Percentiles rank a stretch among this genome's conserved stretches.
Conservation (phyloP, 2,113 vertebrate genomes). For the Aptenodytes forsteri region DNA sequence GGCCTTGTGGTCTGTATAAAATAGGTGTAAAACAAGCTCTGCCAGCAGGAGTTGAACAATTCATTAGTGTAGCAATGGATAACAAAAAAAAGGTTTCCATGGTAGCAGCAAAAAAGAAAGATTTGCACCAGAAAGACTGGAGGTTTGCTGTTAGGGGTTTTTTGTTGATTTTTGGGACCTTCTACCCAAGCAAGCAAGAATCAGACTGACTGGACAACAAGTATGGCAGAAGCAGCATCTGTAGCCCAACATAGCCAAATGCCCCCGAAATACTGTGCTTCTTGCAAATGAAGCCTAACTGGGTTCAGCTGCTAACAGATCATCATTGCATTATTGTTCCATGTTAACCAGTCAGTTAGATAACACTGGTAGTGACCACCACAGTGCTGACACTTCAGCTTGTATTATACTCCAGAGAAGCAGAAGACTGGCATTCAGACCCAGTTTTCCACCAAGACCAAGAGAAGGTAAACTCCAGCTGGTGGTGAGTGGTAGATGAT, state of each 20-base stretch:
- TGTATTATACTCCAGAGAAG: neutral
- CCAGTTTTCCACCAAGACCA: neutral
- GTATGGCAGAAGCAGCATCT: neutral
- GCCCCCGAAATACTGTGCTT: neutral
- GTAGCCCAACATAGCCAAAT: neutral
- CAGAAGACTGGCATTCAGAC: neutral
- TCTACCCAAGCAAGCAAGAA: neutral
- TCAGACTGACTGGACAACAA: neutral
- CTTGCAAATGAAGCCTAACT: neutral
- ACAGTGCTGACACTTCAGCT: neutral
- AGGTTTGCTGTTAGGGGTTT: neutral
- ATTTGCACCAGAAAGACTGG: neutral
- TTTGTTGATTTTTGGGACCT: neutral
- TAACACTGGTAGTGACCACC: neutral
- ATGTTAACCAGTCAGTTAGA: rapidly evolving
- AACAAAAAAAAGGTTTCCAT: neutral
- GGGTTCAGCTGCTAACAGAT: neutral
- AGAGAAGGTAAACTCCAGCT: neutral
- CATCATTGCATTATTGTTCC: no score
- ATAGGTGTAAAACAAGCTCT: neutral
- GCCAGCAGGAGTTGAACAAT: neutral
- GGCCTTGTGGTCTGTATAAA: neutral
- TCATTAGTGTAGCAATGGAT: neutral
- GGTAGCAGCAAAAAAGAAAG: neutral
- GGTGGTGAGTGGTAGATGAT: neutral